Conservation (phyloP, 23 tunicate species). For the Oikopleura albicans region DNA sequence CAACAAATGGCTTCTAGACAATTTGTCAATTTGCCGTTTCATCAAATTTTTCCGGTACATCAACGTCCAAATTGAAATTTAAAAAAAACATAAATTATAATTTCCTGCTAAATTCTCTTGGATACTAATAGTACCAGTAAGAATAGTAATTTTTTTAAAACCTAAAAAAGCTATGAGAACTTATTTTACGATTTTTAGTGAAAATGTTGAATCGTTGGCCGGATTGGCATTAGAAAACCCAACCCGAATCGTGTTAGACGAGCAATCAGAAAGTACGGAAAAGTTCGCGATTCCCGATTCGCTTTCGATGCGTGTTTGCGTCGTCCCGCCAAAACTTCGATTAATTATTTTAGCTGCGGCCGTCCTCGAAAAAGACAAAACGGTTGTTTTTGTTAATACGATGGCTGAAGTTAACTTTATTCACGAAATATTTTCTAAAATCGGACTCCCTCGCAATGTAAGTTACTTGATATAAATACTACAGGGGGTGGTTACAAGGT, state of each 20-base stretch:
- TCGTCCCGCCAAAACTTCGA: conserved; percentile 65
- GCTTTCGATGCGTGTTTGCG: conserved; percentile 32
- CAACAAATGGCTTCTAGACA: too few relatives aligned
- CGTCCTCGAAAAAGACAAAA: conserved; percentile 25
- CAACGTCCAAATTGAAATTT: too few relatives aligned
- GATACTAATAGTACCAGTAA: too few relatives aligned
- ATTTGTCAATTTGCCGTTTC: too few relatives aligned
- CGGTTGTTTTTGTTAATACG: conserved; percentile 52
- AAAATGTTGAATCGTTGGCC: conserved; percentile 65
- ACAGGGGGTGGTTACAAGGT: too few relatives aligned
- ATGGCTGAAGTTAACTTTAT: conserved; percentile 16
- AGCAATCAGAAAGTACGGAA: not conserved
- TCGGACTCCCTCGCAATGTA: not conserved
- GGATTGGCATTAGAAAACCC: conserved; percentile 41
- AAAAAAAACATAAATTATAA: too few relatives aligned
- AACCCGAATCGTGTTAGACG: conserved; percentile 22
- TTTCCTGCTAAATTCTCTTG: too few relatives aligned
- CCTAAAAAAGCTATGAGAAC: too few relatives aligned
- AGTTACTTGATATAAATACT: too few relatives aligned
- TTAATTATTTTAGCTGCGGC: conserved; percentile 40
- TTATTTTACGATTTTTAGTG: conserved; percentile 21
- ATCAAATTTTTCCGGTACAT: too few relatives aligned
- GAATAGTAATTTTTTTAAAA: too few relatives aligned
- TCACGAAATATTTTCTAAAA: not conserved
- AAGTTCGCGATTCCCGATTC: conserved; percentile 35